These are phyloP conservation scores for human DNA, from an alignment of 2,113 vertebrate genomes.

Conservation along the genomic window GRCh38 chr1:72643001-72643500, in stretches of 20 bases:
- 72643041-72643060: not conserved
- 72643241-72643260: not conserved
- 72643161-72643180: not conserved
- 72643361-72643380: not conserved
- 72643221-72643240: not conserved
- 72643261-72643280: not conserved
- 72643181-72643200: not conserved
- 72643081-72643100: not conserved
- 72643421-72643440: not conserved
- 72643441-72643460: not conserved
- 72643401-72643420: not conserved
- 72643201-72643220: not conserved
- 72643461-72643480: not conserved
- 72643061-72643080: not conserved
- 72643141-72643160: not conserved
- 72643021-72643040: not conserved
- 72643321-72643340: slow-evolving; percentile 22
- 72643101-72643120: not conserved
- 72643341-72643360: not conserved
- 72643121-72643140: not conserved
- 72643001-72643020: not conserved
- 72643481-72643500: not conserved
- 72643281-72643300: not conserved
- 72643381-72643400: slow-evolving; percentile 33
- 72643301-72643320: not conserved